These are phyloP conservation scores for Ellobium chinense DNA, from an alignment of 2,888 invertebrate species.

Conservation along the genomic window DNA sequence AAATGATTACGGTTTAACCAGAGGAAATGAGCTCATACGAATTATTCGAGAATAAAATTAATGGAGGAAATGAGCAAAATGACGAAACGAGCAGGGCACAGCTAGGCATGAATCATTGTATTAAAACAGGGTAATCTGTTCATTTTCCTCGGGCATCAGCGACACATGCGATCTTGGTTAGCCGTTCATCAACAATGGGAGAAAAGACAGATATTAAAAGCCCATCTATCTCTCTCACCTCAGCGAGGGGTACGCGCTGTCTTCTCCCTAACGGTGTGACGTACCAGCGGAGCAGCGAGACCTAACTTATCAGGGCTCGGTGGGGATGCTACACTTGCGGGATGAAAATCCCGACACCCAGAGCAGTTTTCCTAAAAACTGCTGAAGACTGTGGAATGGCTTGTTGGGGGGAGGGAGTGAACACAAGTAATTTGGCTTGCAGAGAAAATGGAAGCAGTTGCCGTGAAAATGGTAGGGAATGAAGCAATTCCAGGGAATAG, in stretches of 20 bases:
- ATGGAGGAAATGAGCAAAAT: too few species aligned
- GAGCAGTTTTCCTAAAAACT: too few species aligned
- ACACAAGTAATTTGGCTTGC: too few species aligned
- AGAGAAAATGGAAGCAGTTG: background rate
- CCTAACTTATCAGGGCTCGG: too few species aligned
- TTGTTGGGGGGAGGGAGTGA: too few species aligned
- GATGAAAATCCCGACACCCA: too few species aligned
- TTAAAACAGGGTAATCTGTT: slow-evolving; percentile 31
- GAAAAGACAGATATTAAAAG: background rate
- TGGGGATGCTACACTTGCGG: too few species aligned
- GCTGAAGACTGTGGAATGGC: too few species aligned
- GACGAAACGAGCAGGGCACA: too few species aligned
- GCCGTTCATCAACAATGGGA: background rate
- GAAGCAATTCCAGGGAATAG: background rate
- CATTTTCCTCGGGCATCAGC: slow-evolving; percentile 3
- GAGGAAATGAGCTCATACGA: slow-evolving; percentile 1
- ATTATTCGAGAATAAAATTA: slow-evolving; percentile 1
- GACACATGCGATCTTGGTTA: background rate
- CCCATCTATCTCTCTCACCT: background rate
- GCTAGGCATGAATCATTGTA: slow-evolving; percentile 10
- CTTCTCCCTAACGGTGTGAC: too few species aligned
- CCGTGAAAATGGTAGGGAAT: background rate
- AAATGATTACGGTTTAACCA: too few species aligned
- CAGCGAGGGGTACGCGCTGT: background rate
- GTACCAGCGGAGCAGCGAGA: too few species aligned